Evolutionary conservation across 2,888 invertebrate genomes (phyloP).

Genomic region (Oxycera nigricornis): DNA sequence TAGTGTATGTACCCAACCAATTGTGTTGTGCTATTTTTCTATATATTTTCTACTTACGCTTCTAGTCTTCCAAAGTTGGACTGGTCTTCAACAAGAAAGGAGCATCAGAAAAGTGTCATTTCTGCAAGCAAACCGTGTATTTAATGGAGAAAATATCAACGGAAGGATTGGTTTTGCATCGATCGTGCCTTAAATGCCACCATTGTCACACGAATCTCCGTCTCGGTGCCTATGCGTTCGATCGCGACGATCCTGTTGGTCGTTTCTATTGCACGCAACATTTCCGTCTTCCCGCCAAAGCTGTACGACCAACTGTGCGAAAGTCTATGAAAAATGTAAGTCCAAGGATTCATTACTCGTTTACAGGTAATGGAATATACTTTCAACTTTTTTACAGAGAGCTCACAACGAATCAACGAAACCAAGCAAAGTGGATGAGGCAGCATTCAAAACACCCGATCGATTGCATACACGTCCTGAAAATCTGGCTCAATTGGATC

Average conservation of each 20-base stretch:
- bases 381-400: constrained; percentile 10
- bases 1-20: constrained; percentile 50
- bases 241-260: constrained; percentile 72
- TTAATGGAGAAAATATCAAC: constrained; percentile 91
- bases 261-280: constrained; percentile 80
- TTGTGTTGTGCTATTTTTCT: not conserved
- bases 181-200: constrained; percentile 93
- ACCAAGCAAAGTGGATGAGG: constrained; percentile 27
- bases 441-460: constrained; percentile 62
- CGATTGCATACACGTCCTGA: constrained; percentile 62
- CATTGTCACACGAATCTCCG: constrained; percentile 87
- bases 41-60: constrained; percentile 37
- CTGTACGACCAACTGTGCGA: constrained; percentile 55
- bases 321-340: constrained; percentile 51
- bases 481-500: constrained; percentile 56
- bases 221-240: constrained; percentile 76
- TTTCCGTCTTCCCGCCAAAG: constrained; percentile 70
- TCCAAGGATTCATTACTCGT: constrained; percentile 34
- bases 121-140: constrained; percentile 91
- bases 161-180: constrained; percentile 89
- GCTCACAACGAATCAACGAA: constrained; percentile 19
- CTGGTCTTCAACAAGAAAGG: constrained; percentile 70
- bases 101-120: constrained; percentile 80
- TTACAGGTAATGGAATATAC: not conserved
- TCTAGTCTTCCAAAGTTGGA: constrained; percentile 67